These are phyloP conservation scores for Nibea coibor DNA, from an alignment of 2,113 vertebrate species.

Conservation along the genomic window DNA sequence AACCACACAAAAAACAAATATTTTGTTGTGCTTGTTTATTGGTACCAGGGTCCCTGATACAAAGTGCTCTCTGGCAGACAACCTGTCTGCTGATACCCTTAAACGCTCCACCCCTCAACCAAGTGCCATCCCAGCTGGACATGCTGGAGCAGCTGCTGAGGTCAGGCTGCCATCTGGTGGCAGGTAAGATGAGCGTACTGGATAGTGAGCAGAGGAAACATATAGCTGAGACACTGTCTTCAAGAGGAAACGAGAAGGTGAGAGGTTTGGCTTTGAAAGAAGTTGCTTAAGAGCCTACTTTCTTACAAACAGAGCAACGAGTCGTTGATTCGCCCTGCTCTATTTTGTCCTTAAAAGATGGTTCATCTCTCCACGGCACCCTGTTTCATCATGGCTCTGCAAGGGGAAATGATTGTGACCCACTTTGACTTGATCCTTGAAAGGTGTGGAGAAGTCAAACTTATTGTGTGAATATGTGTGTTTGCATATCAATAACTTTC, in stretches of 20 bases:
- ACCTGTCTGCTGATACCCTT: slow-evolving; percentile 81
- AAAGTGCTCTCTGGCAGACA: slow-evolving; percentile 75
- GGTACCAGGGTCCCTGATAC: slow-evolving; percentile 47
- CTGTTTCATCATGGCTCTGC: slow-evolving; percentile 79
- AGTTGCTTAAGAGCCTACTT: not conserved
- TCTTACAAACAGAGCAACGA: not conserved
- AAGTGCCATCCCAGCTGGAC: slow-evolving; percentile 64
- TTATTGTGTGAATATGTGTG: not conserved
- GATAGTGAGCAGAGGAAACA: slow-evolving; percentile 60
- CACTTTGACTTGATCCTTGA: slow-evolving; percentile 74
- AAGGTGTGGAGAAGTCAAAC: slow-evolving; percentile 65
- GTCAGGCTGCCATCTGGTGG: slow-evolving; percentile 80
- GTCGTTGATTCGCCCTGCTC: not conserved
- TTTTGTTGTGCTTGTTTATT: slow-evolving; percentile 64
- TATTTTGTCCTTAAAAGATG: slow-evolving; percentile 52
- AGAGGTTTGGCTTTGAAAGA: not conserved
- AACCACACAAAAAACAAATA: slow-evolving; percentile 41
- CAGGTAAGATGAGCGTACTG: slow-evolving; percentile 68
- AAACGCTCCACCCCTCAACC: slow-evolving; percentile 51
- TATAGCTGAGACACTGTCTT: slow-evolving; percentile 58
- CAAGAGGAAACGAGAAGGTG: slow-evolving; percentile 57
- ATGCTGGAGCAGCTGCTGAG: slow-evolving; percentile 71
- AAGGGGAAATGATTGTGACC: slow-evolving; percentile 65
- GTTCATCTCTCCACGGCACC: slow-evolving; percentile 52
- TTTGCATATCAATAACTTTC: not conserved